phyloP scores from a whole-genome alignment of 2,888 invertebrate species.

The Netelia inedita region DNA sequence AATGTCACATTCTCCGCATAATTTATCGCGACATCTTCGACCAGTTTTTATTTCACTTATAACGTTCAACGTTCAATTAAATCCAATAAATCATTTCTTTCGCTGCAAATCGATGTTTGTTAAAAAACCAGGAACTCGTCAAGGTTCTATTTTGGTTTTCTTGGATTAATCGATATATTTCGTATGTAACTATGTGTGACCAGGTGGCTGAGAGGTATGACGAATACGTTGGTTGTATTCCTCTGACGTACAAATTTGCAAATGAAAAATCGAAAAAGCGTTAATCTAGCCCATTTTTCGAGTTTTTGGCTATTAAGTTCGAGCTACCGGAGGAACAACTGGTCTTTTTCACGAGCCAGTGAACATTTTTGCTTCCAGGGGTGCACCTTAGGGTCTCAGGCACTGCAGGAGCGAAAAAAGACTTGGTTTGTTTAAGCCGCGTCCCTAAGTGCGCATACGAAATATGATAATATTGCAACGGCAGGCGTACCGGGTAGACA shows the following conservation, averaged over 20 bases:
- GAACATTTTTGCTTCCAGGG: conserved; percentile 64
- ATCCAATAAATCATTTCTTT: not conserved
- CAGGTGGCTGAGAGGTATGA: not conserved
- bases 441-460: conserved; percentile 85
- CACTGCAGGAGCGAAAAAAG: conserved; percentile 69
- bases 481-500: conserved; percentile 56
- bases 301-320: too few relatives aligned
- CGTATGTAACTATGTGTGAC: not conserved
- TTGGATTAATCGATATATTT: too few relatives aligned
- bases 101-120: not conserved
- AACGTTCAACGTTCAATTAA: not conserved
- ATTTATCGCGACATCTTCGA: too few relatives aligned
- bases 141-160: too few relatives aligned
- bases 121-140: too few relatives aligned
- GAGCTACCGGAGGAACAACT: conserved; percentile 76
- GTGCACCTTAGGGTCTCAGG: conserved; percentile 76
- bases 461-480: conserved; percentile 85
- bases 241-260: too few relatives aligned
- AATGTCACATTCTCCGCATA: not conserved
- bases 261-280: too few relatives aligned
- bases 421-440: conserved; percentile 84
- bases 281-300: too few relatives aligned
- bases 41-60: too few relatives aligned
- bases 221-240: too few relatives aligned
- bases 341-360: conserved; percentile 73